These are phyloP conservation scores for Nibea albiflora DNA, from an alignment of 2,113 vertebrate species.

Conservation along the genomic window DNA sequence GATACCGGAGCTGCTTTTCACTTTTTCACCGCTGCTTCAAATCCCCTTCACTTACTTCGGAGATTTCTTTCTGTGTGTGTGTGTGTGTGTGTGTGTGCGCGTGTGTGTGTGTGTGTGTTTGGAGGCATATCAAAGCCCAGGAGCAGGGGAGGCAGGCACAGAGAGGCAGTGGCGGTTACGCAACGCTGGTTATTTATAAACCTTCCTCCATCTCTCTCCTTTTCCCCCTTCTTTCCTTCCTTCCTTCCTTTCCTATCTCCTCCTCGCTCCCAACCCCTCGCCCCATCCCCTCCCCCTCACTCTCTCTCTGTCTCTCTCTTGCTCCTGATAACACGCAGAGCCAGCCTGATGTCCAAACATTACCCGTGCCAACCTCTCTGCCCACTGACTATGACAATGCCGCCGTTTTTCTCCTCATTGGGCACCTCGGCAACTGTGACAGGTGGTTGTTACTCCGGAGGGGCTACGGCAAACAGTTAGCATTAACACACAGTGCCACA, in stretches of 20 bases:
- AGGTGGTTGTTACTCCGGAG: constrained; percentile 66
- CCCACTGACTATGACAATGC: constrained; percentile 48
- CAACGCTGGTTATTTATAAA: constrained; percentile 85
- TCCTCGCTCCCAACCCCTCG: background rate
- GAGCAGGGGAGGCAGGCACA: constrained; percentile 66
- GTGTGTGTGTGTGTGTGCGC: background rate
- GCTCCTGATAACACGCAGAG: constrained; percentile 48
- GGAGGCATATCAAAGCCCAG: constrained; percentile 76
- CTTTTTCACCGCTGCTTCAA: constrained; percentile 59
- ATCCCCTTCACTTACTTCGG: constrained; percentile 64
- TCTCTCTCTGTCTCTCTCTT: background rate
- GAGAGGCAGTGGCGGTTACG: constrained; percentile 75
- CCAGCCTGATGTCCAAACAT: constrained; percentile 61
- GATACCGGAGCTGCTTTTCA: constrained; percentile 64
- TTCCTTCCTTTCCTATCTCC: constrained; percentile 27
- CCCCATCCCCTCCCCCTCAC: background rate
- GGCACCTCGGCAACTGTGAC: constrained; percentile 67
- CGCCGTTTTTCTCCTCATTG: constrained; percentile 55
- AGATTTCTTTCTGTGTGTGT: constrained; percentile 51
- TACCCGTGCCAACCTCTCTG: constrained; percentile 47
- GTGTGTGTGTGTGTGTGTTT: constrained; percentile 24
- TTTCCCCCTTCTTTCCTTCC: constrained; percentile 21
- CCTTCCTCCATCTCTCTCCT: constrained; percentile 52
- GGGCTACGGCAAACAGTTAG: constrained; percentile 46
- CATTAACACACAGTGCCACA: constrained; percentile 46